Percentiles rank a stretch among this genome's conserved stretches.
These are phyloP conservation scores for Sorex fumeus DNA, from an alignment of 2,113 vertebrate species.

Conservation along the genomic window DNA sequence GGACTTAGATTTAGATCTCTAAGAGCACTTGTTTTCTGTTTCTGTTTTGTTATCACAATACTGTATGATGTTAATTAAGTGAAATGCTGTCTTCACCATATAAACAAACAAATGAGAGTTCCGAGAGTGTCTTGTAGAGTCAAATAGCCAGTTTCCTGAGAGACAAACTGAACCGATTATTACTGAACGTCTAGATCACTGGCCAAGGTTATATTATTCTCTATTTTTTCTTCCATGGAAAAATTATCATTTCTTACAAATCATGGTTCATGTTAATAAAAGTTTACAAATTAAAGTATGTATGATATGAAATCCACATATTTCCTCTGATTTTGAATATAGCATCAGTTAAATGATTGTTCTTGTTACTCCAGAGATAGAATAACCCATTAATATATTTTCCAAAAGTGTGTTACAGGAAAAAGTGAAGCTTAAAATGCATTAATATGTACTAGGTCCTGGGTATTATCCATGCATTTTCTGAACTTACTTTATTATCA, in stretches of 20 bases:
- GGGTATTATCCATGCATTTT: neutral
- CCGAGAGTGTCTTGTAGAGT: neutral
- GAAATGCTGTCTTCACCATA: neutral
- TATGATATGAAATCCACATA: neutral
- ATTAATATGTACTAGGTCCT: slow-evolving; percentile 1
- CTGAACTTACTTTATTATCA: slow-evolving; percentile 11
- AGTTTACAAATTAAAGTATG: neutral
- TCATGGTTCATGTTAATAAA: slow-evolving; percentile 17
- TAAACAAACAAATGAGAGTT: slow-evolving; percentile 20
- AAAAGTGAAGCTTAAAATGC: slow-evolving; percentile 21
- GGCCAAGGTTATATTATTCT: neutral
- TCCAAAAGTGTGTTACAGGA: neutral
- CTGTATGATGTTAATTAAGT: neutral
- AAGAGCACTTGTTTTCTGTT: neutral
- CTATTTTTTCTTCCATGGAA: slow-evolving; percentile 16
- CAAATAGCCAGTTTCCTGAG: neutral
- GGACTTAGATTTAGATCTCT: neutral
- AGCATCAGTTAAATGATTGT: slow-evolving; percentile 1
- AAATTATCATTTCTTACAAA: neutral
- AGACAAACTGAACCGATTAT: neutral
- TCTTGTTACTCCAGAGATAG: neutral
- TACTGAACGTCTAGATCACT: slow-evolving; percentile 22
- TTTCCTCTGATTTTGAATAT: slow-evolving; percentile 38
- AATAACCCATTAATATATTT: slow-evolving; percentile 29
- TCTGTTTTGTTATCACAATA: neutral